Evolutionary conservation across 2,888 invertebrate species (phyloP), one percentile per base, ranked within the genome.

Genomic region (Patella pellucida): DNA sequence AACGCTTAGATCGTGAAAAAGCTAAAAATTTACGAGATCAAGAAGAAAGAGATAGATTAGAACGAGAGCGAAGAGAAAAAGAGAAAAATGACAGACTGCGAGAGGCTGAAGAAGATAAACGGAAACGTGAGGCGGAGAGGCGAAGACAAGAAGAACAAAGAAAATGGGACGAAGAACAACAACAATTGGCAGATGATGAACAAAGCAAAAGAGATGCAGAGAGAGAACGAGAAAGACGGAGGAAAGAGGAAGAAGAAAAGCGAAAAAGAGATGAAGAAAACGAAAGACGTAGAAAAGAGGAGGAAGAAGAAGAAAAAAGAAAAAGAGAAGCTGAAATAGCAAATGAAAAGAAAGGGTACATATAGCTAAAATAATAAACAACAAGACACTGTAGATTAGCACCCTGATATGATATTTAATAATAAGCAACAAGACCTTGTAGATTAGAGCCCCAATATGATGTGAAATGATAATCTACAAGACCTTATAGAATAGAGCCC

Each of bases 151-250:
- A 80, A 78, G 19, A 75, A 76, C 41, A 72, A 16, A 52, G 68
- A 56, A 27, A 69, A 69, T 56, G 73, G 69, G 79, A 79, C 78
- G 73, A 72, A 74, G 71, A 78, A 76, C 73, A 80, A 81, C 69
- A 76, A 78, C 72, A 78, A 82, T 19, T 51, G 79, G 73, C 70
- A 76, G 73, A 78, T 72, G 72, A 75, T 77, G 71, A 80, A 81
- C 68, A 82, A 83, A 14, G 78, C 80, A 71, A 79, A 79, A 68
- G 78, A 82, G 50, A 75, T 41, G 67, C 75, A 73, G 75, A 78
- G 68, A 75, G 75, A 27, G 79, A 78, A 23, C 75, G 72, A 50
- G 72, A 78, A 31, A 71, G 69, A 62, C 52, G 75, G 68, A 52
- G 76, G 54, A 73, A 72, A 70, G 71, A 75, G 41, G 41, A 71